phyloP scores from a whole-genome alignment of 2,888 invertebrate genomes.

The Phengaris arion region DNA sequence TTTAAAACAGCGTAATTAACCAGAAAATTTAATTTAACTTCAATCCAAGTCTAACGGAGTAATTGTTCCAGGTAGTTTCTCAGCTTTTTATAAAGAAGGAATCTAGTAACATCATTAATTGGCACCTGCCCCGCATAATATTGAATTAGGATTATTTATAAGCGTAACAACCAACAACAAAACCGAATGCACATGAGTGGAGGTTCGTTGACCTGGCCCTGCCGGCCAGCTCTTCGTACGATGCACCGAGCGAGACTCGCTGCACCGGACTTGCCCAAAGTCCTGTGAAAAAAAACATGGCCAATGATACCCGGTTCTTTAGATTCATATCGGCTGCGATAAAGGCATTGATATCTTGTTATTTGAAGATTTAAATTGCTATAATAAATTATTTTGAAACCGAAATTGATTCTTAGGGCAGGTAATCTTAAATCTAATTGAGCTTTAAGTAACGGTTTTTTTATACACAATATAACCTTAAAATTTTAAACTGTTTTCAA shows the following conservation, averaged over 20 bases:
- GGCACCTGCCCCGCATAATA: constrained; percentile 37
- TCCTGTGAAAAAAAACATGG: constrained; percentile 42
- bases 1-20: too few species aligned
- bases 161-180: constrained; percentile 45
- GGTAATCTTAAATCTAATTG: background rate
- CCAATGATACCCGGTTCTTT: constrained; percentile 27
- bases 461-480: too few species aligned
- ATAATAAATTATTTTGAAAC: background rate
- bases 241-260: constrained; percentile 62
- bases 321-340: constrained; percentile 28
- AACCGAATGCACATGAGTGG: constrained; percentile 68
- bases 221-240: constrained; percentile 66
- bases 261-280: constrained; percentile 42
- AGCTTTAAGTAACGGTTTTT: background rate
- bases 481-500: too few species aligned
- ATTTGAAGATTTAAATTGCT: constrained; percentile 20
- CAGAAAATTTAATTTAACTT: too few species aligned
- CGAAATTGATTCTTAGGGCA: background rate
- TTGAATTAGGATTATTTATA: constrained; percentile 46
- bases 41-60: too few species aligned
- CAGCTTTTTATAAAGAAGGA: background rate
- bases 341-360: constrained; percentile 29
- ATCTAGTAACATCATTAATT: constrained; percentile 36
- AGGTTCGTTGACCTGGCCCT: constrained; percentile 71
- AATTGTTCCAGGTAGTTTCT: too few species aligned